Conservation (phyloP, 2,888 invertebrate genomes). For the Agonopterix heracliana region DNA sequence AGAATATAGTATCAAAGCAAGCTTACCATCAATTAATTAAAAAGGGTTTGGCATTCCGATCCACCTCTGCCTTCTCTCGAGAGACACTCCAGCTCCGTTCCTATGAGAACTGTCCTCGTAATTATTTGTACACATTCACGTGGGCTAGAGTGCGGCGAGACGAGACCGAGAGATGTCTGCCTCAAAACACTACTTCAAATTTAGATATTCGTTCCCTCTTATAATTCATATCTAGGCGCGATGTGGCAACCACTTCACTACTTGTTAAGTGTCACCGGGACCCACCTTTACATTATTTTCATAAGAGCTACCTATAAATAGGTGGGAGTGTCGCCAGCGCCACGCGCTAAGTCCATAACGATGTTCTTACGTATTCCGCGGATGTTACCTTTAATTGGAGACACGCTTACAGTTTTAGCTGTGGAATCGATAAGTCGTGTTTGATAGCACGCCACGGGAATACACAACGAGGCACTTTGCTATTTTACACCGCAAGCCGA, state of each 20-base stretch:
- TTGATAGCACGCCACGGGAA: conserved; percentile 41
- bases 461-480: conserved; percentile 28
- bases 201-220: conserved; percentile 48
- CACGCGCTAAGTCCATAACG: conserved; percentile 16
- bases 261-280: conserved; percentile 50
- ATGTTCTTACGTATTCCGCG: conserved; percentile 27
- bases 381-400: conserved; percentile 43
- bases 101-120: conserved; percentile 58
- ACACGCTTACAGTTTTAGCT: conserved; percentile 48
- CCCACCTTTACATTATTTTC: conserved; percentile 53
- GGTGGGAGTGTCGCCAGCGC: conserved; percentile 17
- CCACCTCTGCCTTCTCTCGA: conserved; percentile 18
- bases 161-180: conserved; percentile 35
- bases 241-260: conserved; percentile 51
- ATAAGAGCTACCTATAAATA: conserved; percentile 16
- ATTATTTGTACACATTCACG: conserved; percentile 51
- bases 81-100: conserved; percentile 43
- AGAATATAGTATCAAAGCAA: neutral
- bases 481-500: conserved; percentile 4
- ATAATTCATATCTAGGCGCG: conserved; percentile 52
- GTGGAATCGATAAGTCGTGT: conserved; percentile 54
- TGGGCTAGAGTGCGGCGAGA: conserved; percentile 26
- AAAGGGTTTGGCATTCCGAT: conserved; percentile 6
- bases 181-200: conserved; percentile 54
- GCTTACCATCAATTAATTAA: neutral